Base-by-base conservation (phyloP, 2,797 vertebrate species). In the Hoplostethus atlanticus region DNA sequence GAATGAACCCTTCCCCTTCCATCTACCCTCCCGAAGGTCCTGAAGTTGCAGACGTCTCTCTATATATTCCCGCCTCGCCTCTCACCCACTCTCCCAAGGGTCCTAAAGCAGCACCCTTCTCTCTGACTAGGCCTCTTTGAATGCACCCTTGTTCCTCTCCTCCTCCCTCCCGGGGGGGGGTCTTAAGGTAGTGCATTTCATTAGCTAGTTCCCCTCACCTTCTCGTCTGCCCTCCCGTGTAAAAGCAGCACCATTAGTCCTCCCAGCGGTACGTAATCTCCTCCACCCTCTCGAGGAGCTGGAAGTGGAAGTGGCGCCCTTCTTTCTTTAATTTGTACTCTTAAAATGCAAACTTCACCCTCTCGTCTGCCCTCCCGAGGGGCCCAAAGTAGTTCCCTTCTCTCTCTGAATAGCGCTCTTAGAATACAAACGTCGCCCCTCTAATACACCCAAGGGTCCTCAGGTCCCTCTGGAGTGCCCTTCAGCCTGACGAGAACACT, bases 401-500 rank as follows among this genome's bases (percentile, higher is more conserved):
- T 40, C 21, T 57, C 52, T 68, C 42, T 31, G 25, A 51, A 64
- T 68, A 66, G 82, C 50, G 1, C 64, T 81, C 54, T 75, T 7
- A 13, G 25, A 65, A 59, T 21, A 57, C 71, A 51, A 17, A 51
- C 16, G 3, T 50, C 52, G 63, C 55, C 55, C 40, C 69, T 62
- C 48, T 74, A 21, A 31, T 46, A 68, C 60, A 25, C 66, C 59
- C 52, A n/a, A 55, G 57, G 73, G 61, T 72, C 66, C 64, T 71
- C 28, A 31, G 55, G 62, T 77, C 65, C 84, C 54, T 70, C 65
- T 69, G 64, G 67, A 82, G 81, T 71, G 72, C 71, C 53, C 77
- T 79, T 79, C 71, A 68, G 56, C 72, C 66, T 81, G 79, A 86
- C 72, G 52, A 83, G 82, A 58, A 53, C 77, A 83, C 66, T 85